Evolutionary conservation across 2,113 vertebrate genomes (phyloP), one percentile per base, ranked within the genome.

Genomic region (Fregetta grallaria): DNA sequence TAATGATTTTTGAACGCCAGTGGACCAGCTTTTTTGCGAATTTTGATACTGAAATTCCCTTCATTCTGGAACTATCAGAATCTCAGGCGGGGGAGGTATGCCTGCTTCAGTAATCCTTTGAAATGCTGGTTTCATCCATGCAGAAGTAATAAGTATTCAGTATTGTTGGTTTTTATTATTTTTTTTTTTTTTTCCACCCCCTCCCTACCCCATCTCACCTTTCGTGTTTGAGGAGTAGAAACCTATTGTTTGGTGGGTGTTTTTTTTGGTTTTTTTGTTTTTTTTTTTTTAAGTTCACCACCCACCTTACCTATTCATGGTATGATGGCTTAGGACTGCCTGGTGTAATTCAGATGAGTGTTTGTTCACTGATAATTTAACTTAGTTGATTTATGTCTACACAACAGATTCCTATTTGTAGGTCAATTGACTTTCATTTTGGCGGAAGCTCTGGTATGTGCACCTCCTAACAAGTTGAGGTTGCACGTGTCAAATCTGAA

Each of bases 41-140:
- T 96, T 99, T 99, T 97, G 99, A 99, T 82, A 98, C 98, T 38
- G 99, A 99, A 98, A 99, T 98, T 80, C 99, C 99, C 72, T 99
- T 99, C 89, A 98, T 99, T 75, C 93, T 99, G 97, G 99, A 99
- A 19, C 98, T 99, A 11, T 99, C 99, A 13, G 99, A 99, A 93
- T 99, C 99, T 66, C 99, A 99, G 95, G 99, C 99, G 0, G 99
- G 99, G 86, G 99, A 99, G 99, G 99, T 99, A 97, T 13, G 96
- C 49, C 53, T 83, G 13, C 59, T 92, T 68, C 53, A 65, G 12
- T 22, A 71, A 49, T 16, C 29, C 63, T 71, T 16, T 6, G 34
- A 44, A 89, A 38, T 42, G 12, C 71, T 53, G 3, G 9, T 75
- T 26, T 27, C 26, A 73, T 58, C 56, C 30, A 2, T 85, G 79